phyloP scores from a whole-genome alignment of 2,888 invertebrate species.

The Cantharis nigra region DNA sequence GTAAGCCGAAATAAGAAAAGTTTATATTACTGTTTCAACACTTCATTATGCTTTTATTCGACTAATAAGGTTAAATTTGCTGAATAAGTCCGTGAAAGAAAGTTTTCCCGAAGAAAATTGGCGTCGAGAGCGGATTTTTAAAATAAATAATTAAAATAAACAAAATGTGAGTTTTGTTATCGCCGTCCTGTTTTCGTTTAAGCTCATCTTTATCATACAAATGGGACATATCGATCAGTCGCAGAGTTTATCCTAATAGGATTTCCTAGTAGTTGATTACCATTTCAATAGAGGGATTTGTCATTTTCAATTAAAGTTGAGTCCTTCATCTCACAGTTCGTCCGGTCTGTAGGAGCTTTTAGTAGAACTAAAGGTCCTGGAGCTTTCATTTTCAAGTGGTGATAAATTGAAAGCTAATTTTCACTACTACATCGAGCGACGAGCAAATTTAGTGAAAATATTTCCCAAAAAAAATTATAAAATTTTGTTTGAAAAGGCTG shows the following conservation, averaged over 20 bases:
- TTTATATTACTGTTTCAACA: constrained; percentile 51
- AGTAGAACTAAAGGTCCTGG: constrained; percentile 34
- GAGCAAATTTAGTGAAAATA: background rate
- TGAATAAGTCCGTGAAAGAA: constrained; percentile 16
- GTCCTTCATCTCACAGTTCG: constrained; percentile 53
- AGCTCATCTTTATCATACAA: constrained; percentile 44
- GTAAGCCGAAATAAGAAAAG: constrained; percentile 53
- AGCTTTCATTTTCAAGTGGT: constrained; percentile 23
- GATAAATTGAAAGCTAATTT: constrained; percentile 27
- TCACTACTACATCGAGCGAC: background rate
- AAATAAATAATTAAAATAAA: background rate
- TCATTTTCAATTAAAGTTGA: constrained; percentile 61
- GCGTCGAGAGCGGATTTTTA: background rate
- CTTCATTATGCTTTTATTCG: constrained; percentile 51
- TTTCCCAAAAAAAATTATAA: background rate
- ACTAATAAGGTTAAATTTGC: constrained; percentile 43
- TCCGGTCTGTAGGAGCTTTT: constrained; percentile 32
- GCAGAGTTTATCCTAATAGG: constrained; percentile 59
- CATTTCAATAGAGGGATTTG: constrained; percentile 61
- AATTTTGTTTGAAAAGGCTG: background rate
- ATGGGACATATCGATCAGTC: constrained; percentile 52
- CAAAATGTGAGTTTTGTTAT: constrained; percentile 18
- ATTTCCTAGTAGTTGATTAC: constrained; percentile 60
- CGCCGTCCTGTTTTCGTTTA: constrained; percentile 39
- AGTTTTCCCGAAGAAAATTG: background rate